Evolutionary conservation across 1,140 invertebrate genomes (phyloP).

Genomic region (Sminthurinus signatus): DNA sequence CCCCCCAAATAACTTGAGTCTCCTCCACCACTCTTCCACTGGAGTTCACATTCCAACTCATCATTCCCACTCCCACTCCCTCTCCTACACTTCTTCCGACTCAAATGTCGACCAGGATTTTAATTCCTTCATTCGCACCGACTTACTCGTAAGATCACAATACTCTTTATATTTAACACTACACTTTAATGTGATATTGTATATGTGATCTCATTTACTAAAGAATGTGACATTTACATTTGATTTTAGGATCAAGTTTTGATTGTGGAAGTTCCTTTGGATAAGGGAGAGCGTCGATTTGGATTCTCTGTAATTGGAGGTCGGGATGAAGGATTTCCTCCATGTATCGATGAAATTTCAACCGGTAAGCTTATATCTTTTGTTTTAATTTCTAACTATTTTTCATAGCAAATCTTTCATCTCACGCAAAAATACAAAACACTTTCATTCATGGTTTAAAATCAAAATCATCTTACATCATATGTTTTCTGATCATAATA

Average conservation of each 20-base stretch:
- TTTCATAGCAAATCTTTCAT: too few relatives aligned
- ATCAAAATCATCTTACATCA: too few relatives aligned
- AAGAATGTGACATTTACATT: too few relatives aligned
- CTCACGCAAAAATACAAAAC: too few relatives aligned
- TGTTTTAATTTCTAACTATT: too few relatives aligned
- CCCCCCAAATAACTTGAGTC: neutral
- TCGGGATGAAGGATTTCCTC: conserved; percentile 49
- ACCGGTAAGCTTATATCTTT: conserved; percentile 44
- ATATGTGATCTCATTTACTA: too few relatives aligned
- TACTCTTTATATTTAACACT: neutral
- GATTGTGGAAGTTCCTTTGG: conserved; percentile 41
- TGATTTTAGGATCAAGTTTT: conserved; percentile 31
- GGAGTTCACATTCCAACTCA: too few relatives aligned
- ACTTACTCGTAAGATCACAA: conserved; percentile 23
- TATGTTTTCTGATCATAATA: too few relatives aligned
- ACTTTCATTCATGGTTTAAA: too few relatives aligned
- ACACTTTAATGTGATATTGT: too few relatives aligned
- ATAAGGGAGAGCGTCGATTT: conserved; percentile 47
- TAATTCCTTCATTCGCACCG: conserved; percentile 7
- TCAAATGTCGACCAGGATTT: conserved; percentile 8
- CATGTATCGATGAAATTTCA: conserved; percentile 50
- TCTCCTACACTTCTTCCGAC: conserved; percentile 26
- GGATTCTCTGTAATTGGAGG: conserved; percentile 53
- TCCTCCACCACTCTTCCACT: neutral
- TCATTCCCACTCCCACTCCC: conserved; percentile 25